Base-by-base conservation (phyloP, 1,140 invertebrate genomes). In the Diorhabda carinulata region DNA sequence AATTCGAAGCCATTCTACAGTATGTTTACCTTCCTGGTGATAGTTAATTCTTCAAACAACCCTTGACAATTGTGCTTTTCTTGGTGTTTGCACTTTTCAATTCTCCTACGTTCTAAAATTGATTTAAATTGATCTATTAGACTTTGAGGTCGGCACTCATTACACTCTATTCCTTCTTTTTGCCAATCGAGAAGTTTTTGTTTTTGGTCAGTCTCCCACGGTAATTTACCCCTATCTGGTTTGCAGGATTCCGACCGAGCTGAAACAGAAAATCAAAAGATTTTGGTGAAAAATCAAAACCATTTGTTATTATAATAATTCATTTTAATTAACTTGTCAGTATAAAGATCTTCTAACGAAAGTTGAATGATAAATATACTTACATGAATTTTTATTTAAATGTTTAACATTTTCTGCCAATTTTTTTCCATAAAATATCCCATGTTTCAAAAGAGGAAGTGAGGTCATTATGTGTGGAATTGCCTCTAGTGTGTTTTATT, bases 131-230 rank as follows among this genome's bases (percentile, higher is more conserved):
- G 6, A n/a, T 52, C 47, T 52, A 52, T 52, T 8, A 52, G 6
- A 52, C 47, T 52, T 52, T 52, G 47, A 2, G 47, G 47, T 52
- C 47, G 6, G 0, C 6, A 52, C 6, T 52, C 47, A 4, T 52
- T n/a, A 52, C 47, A 52, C n/a, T 52, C 47, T 25, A 60, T 60
- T 4, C 10, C 58, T 25, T 41, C 7, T 9, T 41, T 60, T 60
- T 60, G 58, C 58, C 58, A 9, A 10, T 60, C n/a, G 5, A 60
- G 8, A 6, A 9, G 25, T 60, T 25, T 60, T 60, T 60, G 41
- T 6, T 10, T 5, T 3, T 10, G 5, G 41, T 60, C 58, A 43
- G 42, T 67, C 62, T 73, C 72, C 72, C 72, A 73, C 4, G 72
- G 72, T 43, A 73, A 66, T 43, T 66, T 25, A 25, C 25, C 25